Conservation (phyloP, 2,113 vertebrate species). For the Xiphias gladius region DNA sequence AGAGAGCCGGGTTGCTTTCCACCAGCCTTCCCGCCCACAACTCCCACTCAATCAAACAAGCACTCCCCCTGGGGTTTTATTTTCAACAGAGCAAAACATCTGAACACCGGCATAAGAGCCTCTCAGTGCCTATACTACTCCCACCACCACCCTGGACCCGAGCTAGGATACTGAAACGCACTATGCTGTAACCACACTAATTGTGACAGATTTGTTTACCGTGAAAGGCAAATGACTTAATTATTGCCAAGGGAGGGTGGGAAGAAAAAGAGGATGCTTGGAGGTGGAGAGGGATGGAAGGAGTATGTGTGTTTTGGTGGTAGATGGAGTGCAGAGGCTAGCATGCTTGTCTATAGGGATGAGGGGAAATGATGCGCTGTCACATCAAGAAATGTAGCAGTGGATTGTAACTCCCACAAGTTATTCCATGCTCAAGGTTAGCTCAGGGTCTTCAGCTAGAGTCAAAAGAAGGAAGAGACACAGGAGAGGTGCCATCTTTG, state of each 20-base stretch:
- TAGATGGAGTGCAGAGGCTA: background rate
- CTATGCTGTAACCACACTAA: constrained; percentile 41
- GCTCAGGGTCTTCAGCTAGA: background rate
- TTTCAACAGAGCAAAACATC: constrained; percentile 22
- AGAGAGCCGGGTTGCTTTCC: constrained; percentile 32
- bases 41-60: constrained; percentile 44
- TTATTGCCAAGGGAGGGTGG: constrained; percentile 40
- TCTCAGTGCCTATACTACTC: background rate
- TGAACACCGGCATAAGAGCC: background rate
- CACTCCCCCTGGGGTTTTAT: constrained; percentile 6
- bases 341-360: background rate
- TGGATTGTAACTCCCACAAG: constrained; percentile 21
- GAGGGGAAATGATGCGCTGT: constrained; percentile 15
- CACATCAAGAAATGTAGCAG: constrained; percentile 28
- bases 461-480: too few species aligned
- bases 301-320: background rate
- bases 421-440: constrained; percentile 28
- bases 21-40: constrained; percentile 32
- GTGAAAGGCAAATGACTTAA: constrained; percentile 49
- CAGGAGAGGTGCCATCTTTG: background rate
- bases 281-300: background rate
- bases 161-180: background rate
- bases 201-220: constrained; percentile 66
- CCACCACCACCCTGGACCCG: background rate
- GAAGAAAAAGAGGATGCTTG: background rate